Percentiles rank a stretch among this genome's conserved stretches.
phyloP scores from a whole-genome alignment of 2,797 vertebrate species.

The Aratinga solstitialis region DNA sequence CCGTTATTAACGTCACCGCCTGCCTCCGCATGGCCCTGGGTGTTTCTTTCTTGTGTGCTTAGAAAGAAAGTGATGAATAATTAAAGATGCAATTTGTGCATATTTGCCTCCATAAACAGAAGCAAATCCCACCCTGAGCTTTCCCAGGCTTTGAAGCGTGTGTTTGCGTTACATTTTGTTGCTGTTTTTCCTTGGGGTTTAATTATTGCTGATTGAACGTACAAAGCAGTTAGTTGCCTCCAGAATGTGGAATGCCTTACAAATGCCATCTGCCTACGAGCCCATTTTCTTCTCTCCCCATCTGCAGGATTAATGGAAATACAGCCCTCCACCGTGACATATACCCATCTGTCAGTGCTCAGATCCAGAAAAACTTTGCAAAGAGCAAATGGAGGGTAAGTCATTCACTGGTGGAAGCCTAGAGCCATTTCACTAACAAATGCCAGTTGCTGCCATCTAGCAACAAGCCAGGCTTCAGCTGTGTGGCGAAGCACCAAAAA shows the following conservation, averaged over 20 bases:
- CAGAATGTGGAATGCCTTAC: constrained; percentile 56
- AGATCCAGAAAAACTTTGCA: constrained; percentile 93
- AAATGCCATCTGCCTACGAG: constrained; percentile 54
- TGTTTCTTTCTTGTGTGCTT: neutral
- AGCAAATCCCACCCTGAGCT: constrained; percentile 32
- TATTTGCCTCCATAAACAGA: constrained; percentile 32
- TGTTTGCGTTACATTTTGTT: constrained; percentile 60
- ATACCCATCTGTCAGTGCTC: constrained; percentile 88
- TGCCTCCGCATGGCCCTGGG: neutral
- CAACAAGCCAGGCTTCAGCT: neutral
- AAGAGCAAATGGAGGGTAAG: constrained; percentile 94
- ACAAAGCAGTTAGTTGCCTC: constrained; percentile 44
- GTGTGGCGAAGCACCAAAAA: neutral
- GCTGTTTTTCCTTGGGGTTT: constrained; percentile 68
- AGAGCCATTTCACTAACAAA: neutral
- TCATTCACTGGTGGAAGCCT: neutral
- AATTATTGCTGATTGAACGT: constrained; percentile 69
- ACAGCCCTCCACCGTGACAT: constrained; percentile 88
- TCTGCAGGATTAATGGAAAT: constrained; percentile 87
- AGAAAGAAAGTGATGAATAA: neutral
- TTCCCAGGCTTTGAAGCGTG: constrained; percentile 21
- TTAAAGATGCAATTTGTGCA: constrained; percentile 31
- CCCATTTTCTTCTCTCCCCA: constrained; percentile 47
- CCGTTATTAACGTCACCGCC: neutral
- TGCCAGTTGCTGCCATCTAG: neutral